Evolutionary conservation across 2,888 invertebrate species (phyloP).

Genomic region (Cinara cedri): DNA sequence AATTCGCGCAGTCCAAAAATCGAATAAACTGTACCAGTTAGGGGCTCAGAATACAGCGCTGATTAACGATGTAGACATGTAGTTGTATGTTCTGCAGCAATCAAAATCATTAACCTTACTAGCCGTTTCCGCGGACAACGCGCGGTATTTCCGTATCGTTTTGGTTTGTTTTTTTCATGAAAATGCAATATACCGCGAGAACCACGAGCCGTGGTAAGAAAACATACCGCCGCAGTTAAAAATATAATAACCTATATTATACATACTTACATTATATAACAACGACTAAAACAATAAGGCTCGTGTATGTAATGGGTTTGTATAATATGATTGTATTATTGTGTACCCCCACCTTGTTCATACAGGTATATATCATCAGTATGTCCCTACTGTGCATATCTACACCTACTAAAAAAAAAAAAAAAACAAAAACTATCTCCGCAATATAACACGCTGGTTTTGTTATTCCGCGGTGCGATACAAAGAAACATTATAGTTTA

Average conservation of each 20-base stretch:
- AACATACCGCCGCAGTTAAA: neutral
- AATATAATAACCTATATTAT: no score
- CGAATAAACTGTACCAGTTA: no score
- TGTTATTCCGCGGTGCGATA: neutral
- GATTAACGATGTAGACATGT: no score
- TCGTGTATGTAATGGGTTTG: neutral
- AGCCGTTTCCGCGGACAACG: no score
- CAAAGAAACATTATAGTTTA: neutral
- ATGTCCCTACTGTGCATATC: no score
- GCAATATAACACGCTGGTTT: conserved; percentile 4
- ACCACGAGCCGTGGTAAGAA: neutral
- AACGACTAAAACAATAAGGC: neutral
- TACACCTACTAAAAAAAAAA: no score
- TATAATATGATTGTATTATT: neutral
- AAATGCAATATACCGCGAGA: neutral
- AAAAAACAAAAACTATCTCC: neutral
- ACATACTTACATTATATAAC: neutral
- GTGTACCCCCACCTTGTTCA: no score
- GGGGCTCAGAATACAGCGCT: no score
- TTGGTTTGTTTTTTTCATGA: neutral
- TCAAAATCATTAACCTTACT: no score
- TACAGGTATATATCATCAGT: no score
- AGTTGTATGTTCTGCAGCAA: no score
- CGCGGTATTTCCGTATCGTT: neutral
- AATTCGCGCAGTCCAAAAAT: no score